Conservation (phyloP, 1,140 invertebrate genomes). For the Maniola jurtina region DNA sequence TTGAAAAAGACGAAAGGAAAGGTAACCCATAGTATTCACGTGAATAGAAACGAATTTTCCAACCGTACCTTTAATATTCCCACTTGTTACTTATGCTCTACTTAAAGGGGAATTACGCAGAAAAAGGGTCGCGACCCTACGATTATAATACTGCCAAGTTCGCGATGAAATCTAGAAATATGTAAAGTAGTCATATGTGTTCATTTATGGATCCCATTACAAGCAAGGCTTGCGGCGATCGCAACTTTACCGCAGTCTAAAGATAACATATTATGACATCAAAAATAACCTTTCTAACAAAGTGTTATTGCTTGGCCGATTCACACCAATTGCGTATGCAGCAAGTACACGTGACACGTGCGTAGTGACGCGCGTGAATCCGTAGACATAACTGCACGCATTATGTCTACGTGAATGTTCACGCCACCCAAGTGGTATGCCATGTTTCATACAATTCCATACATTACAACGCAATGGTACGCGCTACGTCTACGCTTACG, state of each 20-base stretch:
- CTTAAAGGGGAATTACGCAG: constrained; percentile 26
- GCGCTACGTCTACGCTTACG: too few relatives aligned
- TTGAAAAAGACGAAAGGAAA: background rate
- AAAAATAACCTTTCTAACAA: background rate
- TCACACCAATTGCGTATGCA: too few relatives aligned
- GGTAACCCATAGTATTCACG: background rate
- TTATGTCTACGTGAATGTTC: too few relatives aligned
- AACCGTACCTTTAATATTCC: constrained; percentile 20
- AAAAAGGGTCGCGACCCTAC: constrained; percentile 22
- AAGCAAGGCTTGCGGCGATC: constrained; percentile 15
- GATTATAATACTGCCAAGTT: constrained; percentile 27
- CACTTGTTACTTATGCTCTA: constrained; percentile 27
- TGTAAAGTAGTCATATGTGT: constrained; percentile 26
- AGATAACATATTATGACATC: background rate
- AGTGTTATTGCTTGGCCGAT: background rate
- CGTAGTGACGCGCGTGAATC: too few relatives aligned
- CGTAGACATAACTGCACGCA: too few relatives aligned
- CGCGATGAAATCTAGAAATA: constrained; percentile 28
- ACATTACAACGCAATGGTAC: too few relatives aligned
- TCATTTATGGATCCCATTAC: constrained; percentile 18
- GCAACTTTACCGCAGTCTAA: constrained; percentile 4
- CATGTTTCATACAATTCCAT: too few relatives aligned
- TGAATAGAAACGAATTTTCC: background rate
- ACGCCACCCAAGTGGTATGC: too few relatives aligned
- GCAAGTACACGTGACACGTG: too few relatives aligned